Conservation (phyloP, 2,113 vertebrate genomes). For the Podarcis raffonei region DNA sequence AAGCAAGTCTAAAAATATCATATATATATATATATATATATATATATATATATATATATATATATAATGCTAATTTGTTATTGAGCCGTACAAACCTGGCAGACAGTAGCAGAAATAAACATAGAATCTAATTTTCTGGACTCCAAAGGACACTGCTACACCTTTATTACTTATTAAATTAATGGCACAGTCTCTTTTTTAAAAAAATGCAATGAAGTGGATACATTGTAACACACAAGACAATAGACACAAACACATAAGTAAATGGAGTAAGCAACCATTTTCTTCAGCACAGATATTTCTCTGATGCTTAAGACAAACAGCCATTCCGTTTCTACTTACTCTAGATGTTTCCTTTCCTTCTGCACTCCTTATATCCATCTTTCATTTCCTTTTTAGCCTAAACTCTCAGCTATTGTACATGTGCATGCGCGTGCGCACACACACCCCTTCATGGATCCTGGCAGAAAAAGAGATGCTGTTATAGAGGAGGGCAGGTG, state of each 20-base stretch:
- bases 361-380: neutral
- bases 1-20: neutral
- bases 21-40: neutral
- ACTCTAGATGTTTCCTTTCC: neutral
- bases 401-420: neutral
- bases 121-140: neutral
- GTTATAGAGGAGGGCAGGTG: too few species aligned
- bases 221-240: neutral
- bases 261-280: neutral
- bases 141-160: neutral
- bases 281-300: neutral
- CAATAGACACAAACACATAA: neutral
- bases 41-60: neutral
- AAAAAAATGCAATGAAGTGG: neutral
- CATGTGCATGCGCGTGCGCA: too few species aligned
- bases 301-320: too few species aligned
- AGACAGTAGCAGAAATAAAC: neutral
- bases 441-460: too few species aligned
- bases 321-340: neutral
- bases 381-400: neutral
- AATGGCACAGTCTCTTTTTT: neutral
- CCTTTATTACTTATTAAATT: neutral
- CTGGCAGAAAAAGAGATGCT: neutral
- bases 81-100: neutral
- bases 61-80: neutral